These are phyloP conservation scores for Onychorhynchus coronatus DNA, from an alignment of 2,113 vertebrate genomes.

Conservation along the genomic window DNA sequence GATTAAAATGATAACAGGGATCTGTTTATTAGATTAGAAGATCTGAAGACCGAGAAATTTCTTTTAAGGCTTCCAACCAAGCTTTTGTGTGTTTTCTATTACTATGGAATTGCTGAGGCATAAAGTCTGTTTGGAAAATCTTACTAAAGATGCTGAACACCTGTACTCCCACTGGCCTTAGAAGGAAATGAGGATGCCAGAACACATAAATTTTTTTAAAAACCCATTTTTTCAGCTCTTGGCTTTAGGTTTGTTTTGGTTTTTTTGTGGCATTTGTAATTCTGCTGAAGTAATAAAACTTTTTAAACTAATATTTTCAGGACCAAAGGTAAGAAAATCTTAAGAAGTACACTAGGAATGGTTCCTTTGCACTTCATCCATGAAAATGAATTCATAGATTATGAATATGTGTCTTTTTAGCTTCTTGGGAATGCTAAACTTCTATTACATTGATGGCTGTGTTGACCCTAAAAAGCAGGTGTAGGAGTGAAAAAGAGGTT, in stretches of 20 bases:
- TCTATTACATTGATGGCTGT: neutral
- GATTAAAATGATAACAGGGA: neutral
- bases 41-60: neutral
- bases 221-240: neutral
- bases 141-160: neutral
- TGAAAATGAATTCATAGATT: neutral
- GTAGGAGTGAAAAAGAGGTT: neutral
- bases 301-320: neutral
- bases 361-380: neutral
- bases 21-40: neutral
- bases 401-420: neutral
- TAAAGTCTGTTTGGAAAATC: neutral
- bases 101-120: neutral
- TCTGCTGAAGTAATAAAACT: neutral
- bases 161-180: neutral
- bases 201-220: neutral
- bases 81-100: neutral
- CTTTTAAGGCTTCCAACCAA: neutral
- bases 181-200: neutral
- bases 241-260: neutral
- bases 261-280: neutral
- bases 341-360: neutral
- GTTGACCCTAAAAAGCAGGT: neutral
- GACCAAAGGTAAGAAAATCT: neutral
- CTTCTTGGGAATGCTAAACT: neutral